Evolutionary conservation across 2,797 vertebrate genomes (phyloP), one percentile per base, ranked within the genome.

Genomic region (Pangasius macronema): DNA sequence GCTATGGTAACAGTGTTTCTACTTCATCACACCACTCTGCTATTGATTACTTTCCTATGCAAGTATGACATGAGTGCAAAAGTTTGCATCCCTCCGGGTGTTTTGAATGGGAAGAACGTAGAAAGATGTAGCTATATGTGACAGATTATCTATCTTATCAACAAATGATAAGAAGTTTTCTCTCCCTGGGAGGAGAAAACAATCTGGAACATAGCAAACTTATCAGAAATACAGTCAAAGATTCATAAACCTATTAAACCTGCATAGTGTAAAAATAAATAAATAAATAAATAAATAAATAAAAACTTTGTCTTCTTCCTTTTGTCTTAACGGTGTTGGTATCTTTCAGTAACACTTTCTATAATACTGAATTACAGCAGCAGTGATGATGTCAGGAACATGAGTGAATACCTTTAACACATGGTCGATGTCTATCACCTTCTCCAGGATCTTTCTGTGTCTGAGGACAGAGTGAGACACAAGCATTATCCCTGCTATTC

Each of bases 391-490:
- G 20, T 80, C 53, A 49, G 59, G 2, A 86, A 0, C 2, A 46
- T 0, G 1, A 24, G n/a, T 53, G 18, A 76, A 77, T 87, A 97
- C 97, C 96, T 97, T 94, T 87, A 96, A 77, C 30, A 97, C 94
- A 11, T 94, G 90, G 59, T 97, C 96, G 55, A 97, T 88, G 42
- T 97, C 95, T 75, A 96, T 93, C 53, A 94, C 94, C 57, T 95
- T 95, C 88, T 96, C 95, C 63, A 97, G 92, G 53, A 95, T 90
- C 57, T 93, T 95, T 90, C 95, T 94, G 59, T 97, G 95, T 85
- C 97, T 97, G 94, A 59, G 53, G 33, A 73, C 8, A 93, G 76
- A 92, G 84, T 88, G 22, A 85, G 0, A 89, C 57, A 73, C 7
- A 2, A 80, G 27, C 63, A 51, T 42, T 67, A 33, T 55, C 49